Evolutionary conservation across 2,888 invertebrate species (phyloP).

Genomic region (Megalurothrips usitatus): DNA sequence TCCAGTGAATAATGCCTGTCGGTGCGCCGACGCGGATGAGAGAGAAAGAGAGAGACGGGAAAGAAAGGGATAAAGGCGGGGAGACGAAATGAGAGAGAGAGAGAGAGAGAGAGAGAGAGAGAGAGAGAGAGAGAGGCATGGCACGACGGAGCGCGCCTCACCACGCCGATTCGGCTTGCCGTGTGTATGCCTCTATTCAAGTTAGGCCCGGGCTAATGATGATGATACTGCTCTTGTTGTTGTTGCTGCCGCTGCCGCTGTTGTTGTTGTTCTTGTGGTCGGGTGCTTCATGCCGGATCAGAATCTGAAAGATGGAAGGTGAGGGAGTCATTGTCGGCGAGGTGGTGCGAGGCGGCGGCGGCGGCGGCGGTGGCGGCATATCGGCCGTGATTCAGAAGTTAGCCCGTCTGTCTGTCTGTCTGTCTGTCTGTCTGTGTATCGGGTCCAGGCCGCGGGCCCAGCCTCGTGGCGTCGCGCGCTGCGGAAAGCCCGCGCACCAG

Average conservation of each 20-base stretch:
- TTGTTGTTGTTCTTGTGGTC: constrained; percentile 1
- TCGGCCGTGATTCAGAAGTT: background rate
- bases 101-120: background rate
- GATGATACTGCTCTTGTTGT: background rate
- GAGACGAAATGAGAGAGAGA: background rate
- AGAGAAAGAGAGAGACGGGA: constrained; percentile 7
- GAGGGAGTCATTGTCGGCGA: background rate
- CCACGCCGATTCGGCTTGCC: background rate
- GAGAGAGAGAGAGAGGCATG: background rate
- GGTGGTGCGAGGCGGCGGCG: background rate
- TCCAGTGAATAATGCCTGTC: constrained; percentile 23
- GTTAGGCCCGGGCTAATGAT: background rate
- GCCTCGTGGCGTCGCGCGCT: background rate
- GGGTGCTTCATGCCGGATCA: constrained; percentile 14
- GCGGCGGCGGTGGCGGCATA: background rate
- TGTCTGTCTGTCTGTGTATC: background rate
- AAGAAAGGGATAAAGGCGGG: background rate
- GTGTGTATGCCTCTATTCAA: constrained; percentile 21
- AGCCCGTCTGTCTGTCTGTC: background rate
- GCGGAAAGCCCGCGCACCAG: background rate
- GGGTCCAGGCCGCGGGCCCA: background rate
- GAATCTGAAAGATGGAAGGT: constrained; percentile 20
- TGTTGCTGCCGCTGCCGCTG: background rate
- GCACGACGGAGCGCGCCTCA: background rate
- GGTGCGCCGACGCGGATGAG: background rate